Percentiles rank a stretch among this genome's conserved stretches.
phyloP scores from a whole-genome alignment of 2,797 vertebrate genomes.

The Pampus argenteus region DNA sequence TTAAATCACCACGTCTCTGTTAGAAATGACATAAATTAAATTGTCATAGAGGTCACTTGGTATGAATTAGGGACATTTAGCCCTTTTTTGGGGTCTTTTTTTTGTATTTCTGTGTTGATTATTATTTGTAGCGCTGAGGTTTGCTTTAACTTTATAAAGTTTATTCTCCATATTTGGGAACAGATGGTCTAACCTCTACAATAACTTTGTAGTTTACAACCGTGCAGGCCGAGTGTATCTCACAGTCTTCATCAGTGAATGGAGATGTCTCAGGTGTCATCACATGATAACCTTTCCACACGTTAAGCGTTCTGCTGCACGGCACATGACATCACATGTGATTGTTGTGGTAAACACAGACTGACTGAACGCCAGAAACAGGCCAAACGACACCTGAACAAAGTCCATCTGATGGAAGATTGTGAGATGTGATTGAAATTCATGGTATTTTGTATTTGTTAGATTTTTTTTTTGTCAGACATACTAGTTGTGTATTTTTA shows the following conservation, averaged over 20 bases:
- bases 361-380: neutral
- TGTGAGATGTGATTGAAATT: neutral
- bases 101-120: neutral
- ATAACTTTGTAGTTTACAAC: neutral
- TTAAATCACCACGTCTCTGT: neutral
- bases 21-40: neutral
- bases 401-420: neutral
- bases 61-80: too few relatives aligned
- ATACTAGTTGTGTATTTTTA: neutral
- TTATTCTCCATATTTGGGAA: neutral
- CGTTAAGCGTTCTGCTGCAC: too few relatives aligned
- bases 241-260: neutral
- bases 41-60: too few relatives aligned
- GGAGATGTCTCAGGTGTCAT: neutral
- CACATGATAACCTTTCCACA: too few relatives aligned
- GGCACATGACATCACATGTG: too few relatives aligned
- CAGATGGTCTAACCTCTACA: neutral
- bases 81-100: constrained; percentile 13
- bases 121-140: neutral
- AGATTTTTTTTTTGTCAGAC: constrained; percentile 6
- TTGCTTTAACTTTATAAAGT: neutral
- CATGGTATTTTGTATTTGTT: too few relatives aligned
- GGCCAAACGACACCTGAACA: neutral
- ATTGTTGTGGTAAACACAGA: neutral
- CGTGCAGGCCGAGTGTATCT: neutral